A percentile compares a stretch with the other conserved stretches of the same genome.
These are phyloP conservation scores for Phenganax marumi DNA, from an alignment of 92 coral and sea anemone genomes.

Conservation along the genomic window DNA sequence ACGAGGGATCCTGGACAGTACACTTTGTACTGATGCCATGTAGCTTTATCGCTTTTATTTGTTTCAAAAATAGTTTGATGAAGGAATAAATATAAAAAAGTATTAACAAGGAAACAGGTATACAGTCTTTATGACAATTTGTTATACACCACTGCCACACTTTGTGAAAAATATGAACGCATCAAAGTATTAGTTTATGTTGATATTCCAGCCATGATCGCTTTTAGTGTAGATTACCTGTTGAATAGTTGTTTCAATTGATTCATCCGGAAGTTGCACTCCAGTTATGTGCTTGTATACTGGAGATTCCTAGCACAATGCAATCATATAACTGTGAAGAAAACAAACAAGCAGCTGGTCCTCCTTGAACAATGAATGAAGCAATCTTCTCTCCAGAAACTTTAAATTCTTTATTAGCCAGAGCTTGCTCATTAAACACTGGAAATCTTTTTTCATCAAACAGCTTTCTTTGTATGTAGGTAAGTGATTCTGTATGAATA, in stretches of 20 bases:
- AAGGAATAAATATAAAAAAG: no score
- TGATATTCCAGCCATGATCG: no score
- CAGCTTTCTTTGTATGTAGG: constrained; percentile 12
- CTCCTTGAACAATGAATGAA: constrained; percentile 45
- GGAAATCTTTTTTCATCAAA: constrained; percentile 61
- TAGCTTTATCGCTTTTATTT: no score
- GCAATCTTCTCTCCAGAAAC: constrained; percentile 58
- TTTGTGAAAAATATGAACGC: no score
- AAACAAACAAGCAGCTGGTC: constrained; percentile 50
- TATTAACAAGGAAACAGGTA: no score
- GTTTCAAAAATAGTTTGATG: no score
- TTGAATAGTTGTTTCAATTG: constrained; percentile 20
- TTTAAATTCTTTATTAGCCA: constrained; percentile 57
- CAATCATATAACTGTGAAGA: constrained; percentile 36
- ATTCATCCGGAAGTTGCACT: constrained; percentile 34
- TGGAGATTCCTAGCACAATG: constrained; percentile 43
- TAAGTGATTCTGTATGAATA: constrained; percentile 33
- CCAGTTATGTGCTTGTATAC: constrained; percentile 34
- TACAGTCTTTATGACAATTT: no score
- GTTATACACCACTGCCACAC: no score
- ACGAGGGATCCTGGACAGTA: no score
- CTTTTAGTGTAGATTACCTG: no score
- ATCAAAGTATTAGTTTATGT: no score
- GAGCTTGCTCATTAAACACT: constrained; percentile 50
- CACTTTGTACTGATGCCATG: no score